Conservation (phyloP, 2,113 vertebrate genomes). For the Myrmecophaga tridactyla region DNA sequence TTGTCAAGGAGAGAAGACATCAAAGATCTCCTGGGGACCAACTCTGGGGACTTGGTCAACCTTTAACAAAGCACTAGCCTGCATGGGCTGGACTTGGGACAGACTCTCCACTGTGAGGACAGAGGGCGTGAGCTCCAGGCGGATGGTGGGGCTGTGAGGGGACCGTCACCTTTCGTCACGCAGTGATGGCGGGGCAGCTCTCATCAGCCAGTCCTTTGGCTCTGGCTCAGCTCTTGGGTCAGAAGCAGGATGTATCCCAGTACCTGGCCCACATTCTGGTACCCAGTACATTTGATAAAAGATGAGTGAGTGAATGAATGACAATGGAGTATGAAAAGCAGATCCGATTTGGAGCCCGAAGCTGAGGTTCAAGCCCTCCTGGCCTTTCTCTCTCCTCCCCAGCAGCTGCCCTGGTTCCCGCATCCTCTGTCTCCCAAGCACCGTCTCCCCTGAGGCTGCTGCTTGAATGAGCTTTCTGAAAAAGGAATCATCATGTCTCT, state of each 20-base stretch:
- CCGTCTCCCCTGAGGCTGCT: background rate
- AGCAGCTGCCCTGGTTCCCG: background rate
- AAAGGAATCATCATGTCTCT: background rate
- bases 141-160: no score
- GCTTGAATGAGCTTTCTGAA: background rate
- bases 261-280: background rate
- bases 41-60: background rate
- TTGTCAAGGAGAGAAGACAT: background rate
- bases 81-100: background rate
- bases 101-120: background rate
- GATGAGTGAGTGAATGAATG: background rate
- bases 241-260: background rate
- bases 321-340: background rate
- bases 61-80: background rate
- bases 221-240: background rate
- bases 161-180: background rate
- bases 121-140: background rate
- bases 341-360: background rate
- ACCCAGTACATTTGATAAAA: no score
- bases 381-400: background rate
- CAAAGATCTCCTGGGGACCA: background rate
- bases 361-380: background rate
- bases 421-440: background rate
- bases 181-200: background rate
- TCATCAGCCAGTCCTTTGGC: background rate